Evolutionary conservation across 2,113 vertebrate genomes (phyloP), one percentile per base, ranked within the genome.

Genomic region (Haemorhous mexicanus): DNA sequence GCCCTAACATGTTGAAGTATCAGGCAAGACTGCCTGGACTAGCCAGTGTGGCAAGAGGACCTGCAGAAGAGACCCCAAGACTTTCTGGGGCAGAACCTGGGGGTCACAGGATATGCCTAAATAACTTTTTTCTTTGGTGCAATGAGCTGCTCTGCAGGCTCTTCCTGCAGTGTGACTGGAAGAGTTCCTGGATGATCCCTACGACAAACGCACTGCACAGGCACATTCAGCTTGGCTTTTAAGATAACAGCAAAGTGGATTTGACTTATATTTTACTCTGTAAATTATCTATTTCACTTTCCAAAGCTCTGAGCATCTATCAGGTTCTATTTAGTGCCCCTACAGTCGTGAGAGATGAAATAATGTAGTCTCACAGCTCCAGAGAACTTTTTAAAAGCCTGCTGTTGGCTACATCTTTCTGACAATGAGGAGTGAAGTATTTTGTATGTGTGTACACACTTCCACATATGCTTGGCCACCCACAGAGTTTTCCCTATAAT

Each of bases 81-180:
- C 46, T 52, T 43, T 14, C 43, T 63, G 21, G 33, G 55, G 23
- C 61, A 82, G 35, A 74, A 28, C 33, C 3, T 4, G 8, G 30
- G 19, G 8, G 11, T 32, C 41, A 32, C 41, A 46, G 66, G 39
- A 2, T 11, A 9, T 1, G 3, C 46, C 39, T 5, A 21, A 13
- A 2, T 80, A 3, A 17, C 11, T 9, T 58, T 37, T 76, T 67
- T 49, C 43, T 59, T 69, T 2, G 4, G 63, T 17, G 20, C 50
- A 52, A 1, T 0, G 1, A 33, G 11, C 52, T 81, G 47, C 74
- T 81, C 26, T 0, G 0, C 5, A 43, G 68, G 47, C 46, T 81
- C 13, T 53, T 33, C 23, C 73, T 64, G 83, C 64, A 27, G 5
- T 2, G 1, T 35, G 35, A 11, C 8, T 39, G 39, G 28, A 44